Evolutionary conservation across 2,888 invertebrate genomes (phyloP).

Genomic region (Tenodera sinensis): DNA sequence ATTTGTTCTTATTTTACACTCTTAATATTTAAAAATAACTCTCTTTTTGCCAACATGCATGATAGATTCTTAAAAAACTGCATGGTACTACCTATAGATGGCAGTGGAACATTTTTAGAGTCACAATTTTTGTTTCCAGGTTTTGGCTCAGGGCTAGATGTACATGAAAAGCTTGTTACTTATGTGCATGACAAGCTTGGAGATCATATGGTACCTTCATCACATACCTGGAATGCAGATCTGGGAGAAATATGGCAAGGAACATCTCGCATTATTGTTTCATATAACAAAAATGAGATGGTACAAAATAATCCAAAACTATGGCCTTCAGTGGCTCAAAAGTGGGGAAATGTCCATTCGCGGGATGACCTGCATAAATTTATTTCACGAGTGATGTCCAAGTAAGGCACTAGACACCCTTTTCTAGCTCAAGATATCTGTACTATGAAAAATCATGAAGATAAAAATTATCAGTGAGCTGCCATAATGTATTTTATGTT

Average conservation of each 20-base stretch:
- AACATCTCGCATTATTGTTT: slow-evolving; percentile 51
- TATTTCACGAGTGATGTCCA: slow-evolving; percentile 41
- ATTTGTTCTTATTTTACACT: too few species aligned
- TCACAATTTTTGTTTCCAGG: slow-evolving; percentile 38
- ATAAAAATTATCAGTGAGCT: background rate
- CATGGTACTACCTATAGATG: too few species aligned
- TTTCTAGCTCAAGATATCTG: background rate
- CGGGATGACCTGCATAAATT: slow-evolving; percentile 52
- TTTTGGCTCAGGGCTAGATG: slow-evolving; percentile 41
- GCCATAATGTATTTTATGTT: too few species aligned
- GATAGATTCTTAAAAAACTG: too few species aligned
- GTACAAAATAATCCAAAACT: slow-evolving; percentile 37
- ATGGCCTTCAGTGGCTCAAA: slow-evolving; percentile 58
- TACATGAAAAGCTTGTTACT: slow-evolving; percentile 43
- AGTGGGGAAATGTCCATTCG: slow-evolving; percentile 64
- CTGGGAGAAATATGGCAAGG: slow-evolving; percentile 51
- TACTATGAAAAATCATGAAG: background rate
- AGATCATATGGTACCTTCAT: slow-evolving; percentile 42
- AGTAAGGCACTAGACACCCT: slow-evolving; percentile 8
- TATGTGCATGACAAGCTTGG: slow-evolving; percentile 43
- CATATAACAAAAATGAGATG: slow-evolving; percentile 44
- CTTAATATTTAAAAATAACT: too few species aligned
- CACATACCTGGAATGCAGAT: slow-evolving; percentile 46
- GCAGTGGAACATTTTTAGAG: too few species aligned
- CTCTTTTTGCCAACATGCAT: too few species aligned